Conservation (phyloP, 2,888 invertebrate genomes). For the Orchestes rusci region DNA sequence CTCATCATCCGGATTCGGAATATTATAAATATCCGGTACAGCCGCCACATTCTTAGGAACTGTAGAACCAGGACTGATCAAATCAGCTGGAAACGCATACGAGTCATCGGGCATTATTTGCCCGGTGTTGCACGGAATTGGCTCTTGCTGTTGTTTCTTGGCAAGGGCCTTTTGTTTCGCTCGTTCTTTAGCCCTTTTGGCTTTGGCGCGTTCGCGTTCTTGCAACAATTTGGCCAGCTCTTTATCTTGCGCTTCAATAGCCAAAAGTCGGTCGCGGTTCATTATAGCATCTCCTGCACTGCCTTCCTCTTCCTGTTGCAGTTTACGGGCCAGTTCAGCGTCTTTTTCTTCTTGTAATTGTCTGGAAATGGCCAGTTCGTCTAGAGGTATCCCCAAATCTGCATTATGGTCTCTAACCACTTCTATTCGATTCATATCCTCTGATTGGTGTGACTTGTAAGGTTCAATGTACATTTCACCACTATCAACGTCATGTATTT, state of each 20-base stretch:
- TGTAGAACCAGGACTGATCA: constrained; percentile 38
- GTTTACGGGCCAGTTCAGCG: constrained; percentile 65
- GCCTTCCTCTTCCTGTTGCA: constrained; percentile 74
- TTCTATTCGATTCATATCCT: constrained; percentile 38
- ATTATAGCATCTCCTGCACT: constrained; percentile 51
- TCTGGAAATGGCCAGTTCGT: constrained; percentile 45
- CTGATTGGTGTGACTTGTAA: constrained; percentile 30
- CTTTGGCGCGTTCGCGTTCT: constrained; percentile 65
- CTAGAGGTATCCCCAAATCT: constrained; percentile 47
- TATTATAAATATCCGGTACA: constrained; percentile 33
- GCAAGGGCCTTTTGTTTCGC: constrained; percentile 56
- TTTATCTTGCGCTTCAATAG: constrained; percentile 74
- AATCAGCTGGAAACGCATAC: constrained; percentile 51
- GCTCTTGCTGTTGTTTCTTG: constrained; percentile 45
- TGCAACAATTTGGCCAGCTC: constrained; percentile 70
- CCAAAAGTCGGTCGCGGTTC: constrained; percentile 50
- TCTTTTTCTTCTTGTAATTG: constrained; percentile 66
- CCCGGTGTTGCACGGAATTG: constrained; percentile 17
- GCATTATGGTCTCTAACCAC: constrained; percentile 40
- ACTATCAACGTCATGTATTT: constrained; percentile 18
- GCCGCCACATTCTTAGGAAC: constrained; percentile 29
- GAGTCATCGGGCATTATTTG: constrained; percentile 43
- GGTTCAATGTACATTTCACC: constrained; percentile 39
- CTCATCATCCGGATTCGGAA: constrained; percentile 35
- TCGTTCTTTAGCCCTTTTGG: constrained; percentile 61